Evolutionary conservation across 2,113 vertebrate species (phyloP), one percentile per base, ranked within the genome.

Genomic region (Ranitomeya imitator): DNA sequence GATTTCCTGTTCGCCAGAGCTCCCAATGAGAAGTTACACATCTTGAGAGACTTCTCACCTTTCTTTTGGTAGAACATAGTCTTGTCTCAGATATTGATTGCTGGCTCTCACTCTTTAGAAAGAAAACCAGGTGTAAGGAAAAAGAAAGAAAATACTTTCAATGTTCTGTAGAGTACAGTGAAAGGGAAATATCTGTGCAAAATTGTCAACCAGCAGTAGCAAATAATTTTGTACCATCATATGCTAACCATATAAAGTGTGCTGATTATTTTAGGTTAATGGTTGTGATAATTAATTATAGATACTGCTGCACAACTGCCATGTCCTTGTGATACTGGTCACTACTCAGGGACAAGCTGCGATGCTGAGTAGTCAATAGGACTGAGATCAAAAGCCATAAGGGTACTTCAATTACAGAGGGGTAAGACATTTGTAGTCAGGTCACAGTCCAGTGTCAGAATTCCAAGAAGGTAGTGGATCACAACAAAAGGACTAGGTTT

Each of bases 31-130:
- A 86, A 67, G 59, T 79, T 78, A 79, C 71, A 85, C 45, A 77
- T 86, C 85, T 79, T 61, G 74, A 79, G 57, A 78, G 60, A 78
- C 60, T 76, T 86, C 85, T 79, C 45, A 78, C 57, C 21, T 79
- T 65, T 79, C 60, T 52, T 65, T 86, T 61, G 54, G 85, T 77
- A 77, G 54, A 77, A 76, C 55, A 85, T 55, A 23, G 74, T 54
- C n/a, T 67, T 14, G 63, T 86, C 76, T 77, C 54, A 67, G 21
- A 65, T 86, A 86, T 79, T 86, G 85, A 86, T 86, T 86, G 57
- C 51, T 76, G 54, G 6, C 31, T 37, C 3, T 16, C 16, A 15
- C n/a, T 79, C 59, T 65, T n/a, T 55, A 85, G 71, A 85, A 77
- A 76, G 26, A 77, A 77, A 77, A 23, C 31, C 55, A 77, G 61